These are phyloP conservation scores for Anser cygnoides DNA, from an alignment of 2,113 vertebrate genomes.

Conservation along the genomic window DNA sequence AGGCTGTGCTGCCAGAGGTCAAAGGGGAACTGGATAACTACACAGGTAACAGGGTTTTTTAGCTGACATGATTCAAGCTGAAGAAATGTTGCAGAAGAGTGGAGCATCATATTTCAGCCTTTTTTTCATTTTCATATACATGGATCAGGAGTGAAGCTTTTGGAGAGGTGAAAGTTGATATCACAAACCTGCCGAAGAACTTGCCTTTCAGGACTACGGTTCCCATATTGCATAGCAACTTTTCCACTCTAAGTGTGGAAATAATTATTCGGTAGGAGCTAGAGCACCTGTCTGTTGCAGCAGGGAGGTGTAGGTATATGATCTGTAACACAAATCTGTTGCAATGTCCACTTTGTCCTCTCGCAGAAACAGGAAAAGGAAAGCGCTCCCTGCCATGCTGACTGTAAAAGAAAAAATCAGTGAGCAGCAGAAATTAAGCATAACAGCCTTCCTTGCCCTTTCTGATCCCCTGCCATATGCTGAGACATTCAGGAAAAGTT, in stretches of 20 bases:
- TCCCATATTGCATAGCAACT: background rate
- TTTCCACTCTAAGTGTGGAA: background rate
- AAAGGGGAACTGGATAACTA: background rate
- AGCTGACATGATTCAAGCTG: background rate
- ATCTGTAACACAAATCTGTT: background rate
- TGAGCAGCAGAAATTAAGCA: background rate
- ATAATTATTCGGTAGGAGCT: background rate
- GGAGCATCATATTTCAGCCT: background rate
- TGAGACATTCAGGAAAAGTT: background rate
- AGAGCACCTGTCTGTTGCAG: background rate
- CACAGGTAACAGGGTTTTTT: background rate
- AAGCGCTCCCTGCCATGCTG: background rate
- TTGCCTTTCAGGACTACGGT: background rate
- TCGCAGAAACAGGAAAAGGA: background rate
- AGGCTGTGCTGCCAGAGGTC: background rate
- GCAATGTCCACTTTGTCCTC: background rate
- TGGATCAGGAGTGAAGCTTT: background rate
- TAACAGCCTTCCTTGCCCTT: background rate
- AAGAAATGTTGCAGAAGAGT: background rate
- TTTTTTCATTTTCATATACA: background rate
- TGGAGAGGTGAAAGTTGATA: background rate
- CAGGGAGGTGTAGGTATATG: background rate
- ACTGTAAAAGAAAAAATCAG: background rate
- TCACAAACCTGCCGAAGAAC: background rate
- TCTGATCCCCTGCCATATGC: background rate